Evolutionary conservation across 2,113 vertebrate genomes (phyloP).

Genomic region (Sylvietta virens): DNA sequence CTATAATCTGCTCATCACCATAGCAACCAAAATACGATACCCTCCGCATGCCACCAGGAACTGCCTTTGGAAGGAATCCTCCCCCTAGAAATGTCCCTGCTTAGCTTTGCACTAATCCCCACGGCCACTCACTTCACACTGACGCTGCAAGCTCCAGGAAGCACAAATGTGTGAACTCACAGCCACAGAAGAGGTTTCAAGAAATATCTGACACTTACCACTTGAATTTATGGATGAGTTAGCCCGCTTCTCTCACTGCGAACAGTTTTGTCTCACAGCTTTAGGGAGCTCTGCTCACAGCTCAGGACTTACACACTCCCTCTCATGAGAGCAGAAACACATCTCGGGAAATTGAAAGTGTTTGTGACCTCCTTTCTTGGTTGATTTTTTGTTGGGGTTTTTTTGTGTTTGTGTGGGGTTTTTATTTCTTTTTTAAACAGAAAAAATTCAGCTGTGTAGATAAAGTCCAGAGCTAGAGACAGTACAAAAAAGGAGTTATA

Average conservation of each 20-base stretch:
- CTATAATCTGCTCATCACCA: background rate
- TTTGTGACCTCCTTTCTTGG: background rate
- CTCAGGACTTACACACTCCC: background rate
- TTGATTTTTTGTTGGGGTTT: background rate
- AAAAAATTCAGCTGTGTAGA: background rate
- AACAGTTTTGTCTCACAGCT: slow-evolving; percentile 43
- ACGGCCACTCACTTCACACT: slow-evolving; percentile 5
- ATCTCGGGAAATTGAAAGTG: background rate
- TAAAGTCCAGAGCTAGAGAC: background rate
- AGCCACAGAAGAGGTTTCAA: background rate
- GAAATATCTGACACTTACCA: background rate
- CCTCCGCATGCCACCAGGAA: background rate
- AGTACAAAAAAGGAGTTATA: background rate
- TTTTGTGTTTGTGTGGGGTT: background rate
- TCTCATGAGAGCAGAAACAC: slow-evolving; percentile 4
- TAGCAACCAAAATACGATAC: background rate
- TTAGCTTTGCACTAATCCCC: slow-evolving; percentile 10
- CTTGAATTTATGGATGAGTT: slow-evolving; percentile 50
- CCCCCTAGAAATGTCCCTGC: background rate
- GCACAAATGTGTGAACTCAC: slow-evolving; percentile 41
- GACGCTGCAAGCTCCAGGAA: background rate
- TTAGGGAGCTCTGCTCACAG: background rate
- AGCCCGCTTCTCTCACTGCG: background rate
- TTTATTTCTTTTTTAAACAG: background rate
- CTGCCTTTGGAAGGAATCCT: background rate